phyloP scores from a whole-genome alignment of 2,113 vertebrate species.

The Aramus guarauna region DNA sequence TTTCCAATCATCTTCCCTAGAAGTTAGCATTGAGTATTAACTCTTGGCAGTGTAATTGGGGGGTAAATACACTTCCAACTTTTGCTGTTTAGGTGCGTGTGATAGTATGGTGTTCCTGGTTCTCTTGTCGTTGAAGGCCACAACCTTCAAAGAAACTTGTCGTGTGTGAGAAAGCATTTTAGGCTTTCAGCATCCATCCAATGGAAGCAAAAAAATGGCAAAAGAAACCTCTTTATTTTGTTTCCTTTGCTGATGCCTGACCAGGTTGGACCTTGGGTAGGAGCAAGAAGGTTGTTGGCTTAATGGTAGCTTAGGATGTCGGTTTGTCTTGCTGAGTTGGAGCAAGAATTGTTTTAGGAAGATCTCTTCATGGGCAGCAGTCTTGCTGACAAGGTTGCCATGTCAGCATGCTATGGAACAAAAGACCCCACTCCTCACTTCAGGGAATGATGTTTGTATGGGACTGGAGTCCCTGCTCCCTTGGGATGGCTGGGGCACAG shows the following conservation, averaged over 20 bases:
- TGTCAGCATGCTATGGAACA: not conserved
- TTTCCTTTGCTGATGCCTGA: not conserved
- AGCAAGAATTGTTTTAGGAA: not conserved
- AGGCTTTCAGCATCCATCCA: not conserved
- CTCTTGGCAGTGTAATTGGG: not conserved
- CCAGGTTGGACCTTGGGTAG: rapidly evolving
- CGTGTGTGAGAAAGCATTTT: not conserved
- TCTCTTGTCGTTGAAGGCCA: not conserved
- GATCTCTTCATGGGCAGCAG: not conserved
- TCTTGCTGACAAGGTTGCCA: not conserved
- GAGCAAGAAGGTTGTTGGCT: not conserved
- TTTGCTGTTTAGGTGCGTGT: rapidly evolving
- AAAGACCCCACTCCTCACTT: not conserved
- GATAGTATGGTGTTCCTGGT: not conserved
- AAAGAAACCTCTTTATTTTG: not conserved
- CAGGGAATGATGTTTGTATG: not conserved
- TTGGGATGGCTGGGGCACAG: not conserved
- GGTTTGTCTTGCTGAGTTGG: not conserved
- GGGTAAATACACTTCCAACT: not conserved
- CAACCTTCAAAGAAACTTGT: not conserved
- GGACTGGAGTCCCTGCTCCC: not conserved
- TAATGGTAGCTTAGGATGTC: not conserved
- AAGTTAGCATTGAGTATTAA: not conserved
- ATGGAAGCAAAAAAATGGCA: not conserved
- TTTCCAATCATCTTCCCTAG: not conserved